Conservation (phyloP, 2,113 vertebrate species). For the Aegithalos caudatus region DNA sequence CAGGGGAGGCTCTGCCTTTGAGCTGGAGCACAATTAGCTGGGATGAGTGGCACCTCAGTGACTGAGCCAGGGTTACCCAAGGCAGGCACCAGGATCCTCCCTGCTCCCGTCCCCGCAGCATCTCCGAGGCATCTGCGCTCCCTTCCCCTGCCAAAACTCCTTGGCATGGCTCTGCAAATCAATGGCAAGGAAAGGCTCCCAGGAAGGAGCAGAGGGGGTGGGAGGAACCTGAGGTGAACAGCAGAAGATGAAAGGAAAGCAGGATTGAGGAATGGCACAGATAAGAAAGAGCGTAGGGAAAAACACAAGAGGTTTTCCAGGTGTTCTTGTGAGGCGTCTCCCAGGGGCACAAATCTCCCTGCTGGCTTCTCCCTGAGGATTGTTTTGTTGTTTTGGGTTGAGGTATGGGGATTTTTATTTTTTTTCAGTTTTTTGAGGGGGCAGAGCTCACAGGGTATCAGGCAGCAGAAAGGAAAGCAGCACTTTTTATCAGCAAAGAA, state of each 20-base stretch:
- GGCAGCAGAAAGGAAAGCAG: neutral
- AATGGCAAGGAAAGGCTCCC: neutral
- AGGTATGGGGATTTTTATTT: neutral
- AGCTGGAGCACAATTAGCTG: neutral
- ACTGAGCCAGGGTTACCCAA: neutral
- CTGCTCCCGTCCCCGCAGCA: neutral
- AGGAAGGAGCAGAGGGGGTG: neutral
- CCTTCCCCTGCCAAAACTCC: neutral
- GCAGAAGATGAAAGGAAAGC: neutral
- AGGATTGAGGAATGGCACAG: neutral
- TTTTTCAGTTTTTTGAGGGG: neutral
- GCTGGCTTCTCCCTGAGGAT: neutral
- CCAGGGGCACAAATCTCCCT: neutral
- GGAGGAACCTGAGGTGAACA: slow-evolving; percentile 7
- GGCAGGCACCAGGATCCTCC: neutral
- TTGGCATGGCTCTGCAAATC: slow-evolving; percentile 11
- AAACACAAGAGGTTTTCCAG: neutral
- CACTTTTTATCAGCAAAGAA: neutral
- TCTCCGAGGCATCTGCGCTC: neutral
- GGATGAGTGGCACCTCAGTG: neutral
- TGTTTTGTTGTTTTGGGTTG: neutral
- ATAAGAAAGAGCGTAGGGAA: neutral
- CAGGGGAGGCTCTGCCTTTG: neutral
- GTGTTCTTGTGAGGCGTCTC: neutral
- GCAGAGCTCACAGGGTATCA: neutral